Conservation (phyloP, 2,888 invertebrate genomes). For the Eucera pruinosa region DNA sequence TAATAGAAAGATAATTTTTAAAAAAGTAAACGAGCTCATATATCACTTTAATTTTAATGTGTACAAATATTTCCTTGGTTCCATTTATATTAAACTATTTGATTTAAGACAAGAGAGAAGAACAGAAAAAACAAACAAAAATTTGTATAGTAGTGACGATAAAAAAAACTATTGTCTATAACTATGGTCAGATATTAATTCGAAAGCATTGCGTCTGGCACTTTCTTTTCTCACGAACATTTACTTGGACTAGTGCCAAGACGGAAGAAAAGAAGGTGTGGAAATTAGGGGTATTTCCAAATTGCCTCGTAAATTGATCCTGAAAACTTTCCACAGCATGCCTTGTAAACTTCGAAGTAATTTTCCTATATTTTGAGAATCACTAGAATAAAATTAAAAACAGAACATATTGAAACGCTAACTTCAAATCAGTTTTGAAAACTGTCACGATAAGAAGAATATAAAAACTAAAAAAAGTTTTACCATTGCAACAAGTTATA, state of each 20-base stretch:
- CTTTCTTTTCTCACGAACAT: slow-evolving; percentile 2
- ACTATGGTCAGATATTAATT: neutral
- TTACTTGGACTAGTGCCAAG: slow-evolving; percentile 12
- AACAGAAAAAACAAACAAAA: too few relatives aligned
- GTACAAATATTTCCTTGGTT: too few relatives aligned
- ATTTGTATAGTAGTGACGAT: too few relatives aligned
- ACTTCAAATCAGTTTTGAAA: neutral
- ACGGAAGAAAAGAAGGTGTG: neutral
- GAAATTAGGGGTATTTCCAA: neutral
- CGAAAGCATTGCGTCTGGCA: slow-evolving; percentile 4
- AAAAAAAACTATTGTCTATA: too few relatives aligned
- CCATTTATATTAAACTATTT: too few relatives aligned
- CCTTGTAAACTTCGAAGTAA: neutral
- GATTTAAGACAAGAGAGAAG: too few relatives aligned
- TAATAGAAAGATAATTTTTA: too few relatives aligned
- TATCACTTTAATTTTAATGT: too few relatives aligned
- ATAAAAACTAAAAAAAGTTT: neutral
- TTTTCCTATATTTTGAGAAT: neutral
- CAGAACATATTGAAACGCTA: too few relatives aligned
- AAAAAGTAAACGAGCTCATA: too few relatives aligned
- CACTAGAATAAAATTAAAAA: neutral
- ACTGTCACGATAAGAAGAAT: neutral
- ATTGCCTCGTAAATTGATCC: neutral
- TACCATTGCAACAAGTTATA: neutral
- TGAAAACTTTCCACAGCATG: neutral